Evolutionary conservation across 1,140 invertebrate species (phyloP).

Genomic region (Elymnias hypermnestra): DNA sequence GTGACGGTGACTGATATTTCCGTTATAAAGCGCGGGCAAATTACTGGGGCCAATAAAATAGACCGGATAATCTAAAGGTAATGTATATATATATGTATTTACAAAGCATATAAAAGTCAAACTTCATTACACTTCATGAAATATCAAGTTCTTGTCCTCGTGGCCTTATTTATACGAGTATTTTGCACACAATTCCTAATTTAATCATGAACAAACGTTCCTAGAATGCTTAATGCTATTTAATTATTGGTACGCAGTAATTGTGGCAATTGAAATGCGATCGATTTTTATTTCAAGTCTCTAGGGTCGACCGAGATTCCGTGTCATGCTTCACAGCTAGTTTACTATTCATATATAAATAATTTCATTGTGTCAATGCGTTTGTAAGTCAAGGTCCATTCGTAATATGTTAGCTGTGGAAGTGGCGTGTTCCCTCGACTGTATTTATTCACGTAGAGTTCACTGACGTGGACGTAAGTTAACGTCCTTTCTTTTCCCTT

Average conservation of each 20-base stretch:
- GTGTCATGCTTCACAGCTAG: constrained; percentile 17
- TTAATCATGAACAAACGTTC: constrained; percentile 11
- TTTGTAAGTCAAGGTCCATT: constrained; percentile 12
- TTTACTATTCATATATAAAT: constrained; percentile 25
- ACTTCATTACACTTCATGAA: no score
- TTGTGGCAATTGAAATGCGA: constrained; percentile 19
- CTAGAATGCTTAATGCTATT: constrained; percentile 21
- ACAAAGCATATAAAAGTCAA: no score
- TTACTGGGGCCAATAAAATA: no score
- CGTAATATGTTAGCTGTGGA: constrained; percentile 7
- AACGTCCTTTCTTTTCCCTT: no score
- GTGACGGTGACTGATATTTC: no score
- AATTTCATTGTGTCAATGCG: constrained; percentile 6
- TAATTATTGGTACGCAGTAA: constrained; percentile 19
- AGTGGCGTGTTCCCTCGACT: not conserved
- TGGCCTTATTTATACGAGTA: no score
- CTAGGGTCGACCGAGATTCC: constrained; percentile 22
- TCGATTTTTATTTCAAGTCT: constrained; percentile 26
- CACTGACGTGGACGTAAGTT: not conserved
- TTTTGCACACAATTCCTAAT: not conserved
- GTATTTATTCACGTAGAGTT: not conserved
- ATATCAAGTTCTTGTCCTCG: no score
- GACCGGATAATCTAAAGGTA: no score
- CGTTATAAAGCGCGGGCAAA: no score
- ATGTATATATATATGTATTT: no score